Percentiles rank a stretch among this genome's conserved stretches.
phyloP scores from a whole-genome alignment of 2,113 vertebrate species.

The Myotis davidii region DNA sequence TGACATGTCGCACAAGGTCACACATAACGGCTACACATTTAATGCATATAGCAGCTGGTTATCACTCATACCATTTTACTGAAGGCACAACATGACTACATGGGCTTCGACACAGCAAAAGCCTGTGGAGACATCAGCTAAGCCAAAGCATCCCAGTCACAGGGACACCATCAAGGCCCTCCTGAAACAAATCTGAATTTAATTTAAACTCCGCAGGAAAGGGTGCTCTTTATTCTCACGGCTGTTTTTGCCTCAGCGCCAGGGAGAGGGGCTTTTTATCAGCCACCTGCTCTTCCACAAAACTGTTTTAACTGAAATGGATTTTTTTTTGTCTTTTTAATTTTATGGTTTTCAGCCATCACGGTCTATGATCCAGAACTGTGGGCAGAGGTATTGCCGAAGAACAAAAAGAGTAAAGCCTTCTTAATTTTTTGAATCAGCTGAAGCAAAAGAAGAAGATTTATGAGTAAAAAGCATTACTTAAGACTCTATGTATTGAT shows the following conservation, averaged over 20 bases:
- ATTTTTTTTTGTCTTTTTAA: conserved; percentile 55
- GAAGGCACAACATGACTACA: conserved; percentile 10
- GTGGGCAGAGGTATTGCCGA: not conserved
- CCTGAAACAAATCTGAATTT: conserved; percentile 84
- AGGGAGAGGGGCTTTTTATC: conserved; percentile 69
- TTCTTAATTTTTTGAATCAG: not conserved
- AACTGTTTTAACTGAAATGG: conserved; percentile 59
- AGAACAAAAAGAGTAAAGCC: not conserved
- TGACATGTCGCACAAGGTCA: not conserved
- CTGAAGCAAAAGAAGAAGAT: not conserved
- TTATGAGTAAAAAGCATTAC: not conserved
- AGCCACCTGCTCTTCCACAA: conserved; percentile 76
- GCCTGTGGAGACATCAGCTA: not conserved
- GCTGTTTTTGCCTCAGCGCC: conserved; percentile 62
- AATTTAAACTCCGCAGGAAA: conserved; percentile 81
- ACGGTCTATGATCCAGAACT: not conserved
- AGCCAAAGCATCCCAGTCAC: conserved; percentile 43
- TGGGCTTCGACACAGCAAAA: not conserved
- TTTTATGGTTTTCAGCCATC: conserved; percentile 24
- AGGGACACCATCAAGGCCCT: conserved; percentile 77
- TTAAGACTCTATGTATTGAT: not conserved
- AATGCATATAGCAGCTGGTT: conserved; percentile 41
- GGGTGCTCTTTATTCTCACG: conserved; percentile 57
- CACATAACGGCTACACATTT: not conserved
- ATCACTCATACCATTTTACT: conserved; percentile 29